Percentiles rank a stretch among this genome's conserved stretches.
Conservation (phyloP, 2,797 vertebrate species). For the Cuculus canorus region DNA sequence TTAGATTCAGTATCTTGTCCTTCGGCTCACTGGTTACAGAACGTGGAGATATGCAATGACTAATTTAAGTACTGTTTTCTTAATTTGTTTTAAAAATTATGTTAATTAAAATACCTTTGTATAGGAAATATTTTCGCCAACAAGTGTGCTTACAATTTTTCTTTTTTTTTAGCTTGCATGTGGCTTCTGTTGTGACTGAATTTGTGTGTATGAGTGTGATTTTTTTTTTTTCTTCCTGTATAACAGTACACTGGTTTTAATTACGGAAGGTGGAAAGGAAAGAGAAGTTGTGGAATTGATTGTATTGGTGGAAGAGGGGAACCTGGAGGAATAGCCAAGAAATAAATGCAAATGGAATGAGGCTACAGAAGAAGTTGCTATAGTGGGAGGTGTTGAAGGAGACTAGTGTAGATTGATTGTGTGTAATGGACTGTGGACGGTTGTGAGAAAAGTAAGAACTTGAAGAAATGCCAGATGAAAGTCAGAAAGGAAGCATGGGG, state of each 20-base stretch:
- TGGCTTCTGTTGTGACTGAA: background rate
- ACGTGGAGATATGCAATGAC: background rate
- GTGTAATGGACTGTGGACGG: background rate
- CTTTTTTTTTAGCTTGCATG: background rate
- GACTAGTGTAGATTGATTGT: background rate
- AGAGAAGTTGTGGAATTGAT: background rate
- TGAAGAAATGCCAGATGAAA: background rate
- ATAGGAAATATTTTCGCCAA: background rate
- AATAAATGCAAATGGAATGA: conserved; percentile 14
- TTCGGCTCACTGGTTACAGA: background rate
- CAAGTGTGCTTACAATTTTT: background rate
- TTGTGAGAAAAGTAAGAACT: background rate
- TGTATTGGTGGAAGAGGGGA: background rate
- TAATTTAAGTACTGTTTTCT: background rate
- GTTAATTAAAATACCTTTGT: background rate
- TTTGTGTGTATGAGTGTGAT: background rate
- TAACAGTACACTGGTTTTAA: background rate
- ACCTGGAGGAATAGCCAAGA: background rate
- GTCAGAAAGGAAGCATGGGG: background rate
- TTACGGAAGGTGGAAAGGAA: background rate
- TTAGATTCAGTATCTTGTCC: background rate
- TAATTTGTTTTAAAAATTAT: background rate
- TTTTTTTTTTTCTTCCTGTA: background rate
- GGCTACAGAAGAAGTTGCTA: background rate
- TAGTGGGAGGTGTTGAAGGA: background rate